These are phyloP conservation scores for Trachemys scripta DNA, from an alignment of 2,113 vertebrate genomes.

Conservation along the genomic window DNA sequence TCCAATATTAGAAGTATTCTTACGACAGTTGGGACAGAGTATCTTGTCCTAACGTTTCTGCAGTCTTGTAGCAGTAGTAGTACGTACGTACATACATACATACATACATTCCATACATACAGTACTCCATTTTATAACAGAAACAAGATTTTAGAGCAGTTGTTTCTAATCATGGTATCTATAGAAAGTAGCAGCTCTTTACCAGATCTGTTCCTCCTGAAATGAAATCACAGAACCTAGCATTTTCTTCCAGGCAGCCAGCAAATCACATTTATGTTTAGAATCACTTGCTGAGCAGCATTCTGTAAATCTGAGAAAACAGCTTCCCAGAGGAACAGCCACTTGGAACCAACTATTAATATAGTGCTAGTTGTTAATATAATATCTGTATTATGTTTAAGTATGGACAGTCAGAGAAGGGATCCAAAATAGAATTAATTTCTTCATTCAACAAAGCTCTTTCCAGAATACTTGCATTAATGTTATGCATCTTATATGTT, in stretches of 20 bases:
- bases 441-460: not conserved
- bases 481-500: not conserved
- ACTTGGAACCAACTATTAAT: not conserved
- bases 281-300: not conserved
- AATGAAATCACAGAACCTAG: not conserved
- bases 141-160: not conserved
- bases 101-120: not conserved
- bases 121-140: not conserved
- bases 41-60: not conserved
- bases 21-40: not conserved
- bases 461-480: not conserved
- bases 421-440: not conserved
- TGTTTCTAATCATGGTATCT: not conserved
- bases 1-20: not conserved
- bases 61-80: fast-evolving
- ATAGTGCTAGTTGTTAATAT: not conserved
- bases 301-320: not conserved
- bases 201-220: not conserved
- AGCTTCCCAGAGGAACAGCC: not conserved
- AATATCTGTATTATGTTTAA: not conserved
- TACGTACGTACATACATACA: not conserved
- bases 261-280: not conserved
- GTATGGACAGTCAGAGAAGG: not conserved
- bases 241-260: not conserved
- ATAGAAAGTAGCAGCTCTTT: not conserved